Evolutionary conservation across 2,113 vertebrate species (phyloP).

Genomic region (Vidua chalybeata): DNA sequence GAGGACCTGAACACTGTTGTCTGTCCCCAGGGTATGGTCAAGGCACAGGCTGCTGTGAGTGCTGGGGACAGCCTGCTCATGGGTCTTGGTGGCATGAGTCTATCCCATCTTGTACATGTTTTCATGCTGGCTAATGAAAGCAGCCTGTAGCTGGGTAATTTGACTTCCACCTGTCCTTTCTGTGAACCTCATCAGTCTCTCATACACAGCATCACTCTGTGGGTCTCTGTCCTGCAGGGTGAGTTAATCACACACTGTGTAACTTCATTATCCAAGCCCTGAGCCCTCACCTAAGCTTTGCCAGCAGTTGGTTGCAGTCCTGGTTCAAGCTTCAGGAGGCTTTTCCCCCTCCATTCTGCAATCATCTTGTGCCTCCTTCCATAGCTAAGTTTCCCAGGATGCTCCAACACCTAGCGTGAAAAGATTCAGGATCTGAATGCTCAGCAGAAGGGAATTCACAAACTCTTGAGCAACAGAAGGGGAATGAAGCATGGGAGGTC

Average conservation of each 20-base stretch:
- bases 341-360: background rate
- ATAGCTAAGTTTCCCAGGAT: background rate
- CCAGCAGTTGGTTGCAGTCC: accelerated
- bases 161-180: background rate
- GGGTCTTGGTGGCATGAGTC: background rate
- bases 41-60: background rate
- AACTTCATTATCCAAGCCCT: background rate
- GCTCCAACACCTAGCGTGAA: background rate
- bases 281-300: background rate
- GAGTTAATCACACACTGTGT: background rate
- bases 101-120: background rate
- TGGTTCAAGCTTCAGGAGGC: background rate
- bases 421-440: background rate
- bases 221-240: background rate
- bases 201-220: accelerated
- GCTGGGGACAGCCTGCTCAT: accelerated
- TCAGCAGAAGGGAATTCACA: background rate
- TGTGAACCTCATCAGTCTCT: background rate
- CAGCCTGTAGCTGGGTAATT: background rate
- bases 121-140: background rate
- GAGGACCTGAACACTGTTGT: background rate
- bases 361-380: background rate
- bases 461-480: background rate
- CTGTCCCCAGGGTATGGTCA: background rate
- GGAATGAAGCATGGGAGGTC: background rate